Conservation (phyloP, 2,888 invertebrate genomes). For the Amiota communis region DNA sequence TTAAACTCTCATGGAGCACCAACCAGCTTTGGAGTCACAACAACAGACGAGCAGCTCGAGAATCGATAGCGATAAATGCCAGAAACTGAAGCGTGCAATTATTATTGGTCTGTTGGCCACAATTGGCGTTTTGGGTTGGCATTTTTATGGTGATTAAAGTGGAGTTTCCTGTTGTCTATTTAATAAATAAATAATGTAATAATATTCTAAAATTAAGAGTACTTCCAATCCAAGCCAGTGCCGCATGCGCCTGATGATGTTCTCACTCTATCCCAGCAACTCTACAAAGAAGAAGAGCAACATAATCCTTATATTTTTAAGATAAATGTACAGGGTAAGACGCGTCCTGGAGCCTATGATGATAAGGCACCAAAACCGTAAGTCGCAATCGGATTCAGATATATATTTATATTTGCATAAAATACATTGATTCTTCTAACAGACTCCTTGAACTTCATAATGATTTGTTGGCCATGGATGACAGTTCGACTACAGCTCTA, state of each 20-base stretch:
- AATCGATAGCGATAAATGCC: conserved; percentile 56
- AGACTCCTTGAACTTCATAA: conserved; percentile 61
- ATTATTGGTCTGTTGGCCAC: conserved; percentile 55
- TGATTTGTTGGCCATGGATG: conserved; percentile 50
- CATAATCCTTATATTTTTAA: conserved; percentile 56
- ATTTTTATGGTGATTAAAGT: conserved; percentile 62
- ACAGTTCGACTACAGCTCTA: conserved; percentile 57
- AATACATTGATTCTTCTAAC: neutral
- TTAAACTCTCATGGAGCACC: conserved; percentile 37
- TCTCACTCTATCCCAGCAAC: conserved; percentile 51
- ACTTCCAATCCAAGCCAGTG: conserved; percentile 60
- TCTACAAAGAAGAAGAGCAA: conserved; percentile 56
- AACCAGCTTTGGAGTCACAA: conserved; percentile 2
- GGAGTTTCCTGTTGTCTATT: neutral
- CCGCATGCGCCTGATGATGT: conserved; percentile 53
- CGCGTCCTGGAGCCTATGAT: conserved; percentile 56
- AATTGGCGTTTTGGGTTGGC: conserved; percentile 62
- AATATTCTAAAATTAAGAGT: conserved; percentile 49
- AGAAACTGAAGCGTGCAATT: conserved; percentile 60
- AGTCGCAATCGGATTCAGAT: conserved; percentile 38
- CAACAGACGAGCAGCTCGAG: conserved; percentile 25
- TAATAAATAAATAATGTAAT: neutral
- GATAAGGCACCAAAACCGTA: conserved; percentile 62
- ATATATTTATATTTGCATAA: neutral
- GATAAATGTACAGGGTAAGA: conserved; percentile 64